Conservation (phyloP, 1,140 invertebrate genomes). For the Papilio dardanus region DNA sequence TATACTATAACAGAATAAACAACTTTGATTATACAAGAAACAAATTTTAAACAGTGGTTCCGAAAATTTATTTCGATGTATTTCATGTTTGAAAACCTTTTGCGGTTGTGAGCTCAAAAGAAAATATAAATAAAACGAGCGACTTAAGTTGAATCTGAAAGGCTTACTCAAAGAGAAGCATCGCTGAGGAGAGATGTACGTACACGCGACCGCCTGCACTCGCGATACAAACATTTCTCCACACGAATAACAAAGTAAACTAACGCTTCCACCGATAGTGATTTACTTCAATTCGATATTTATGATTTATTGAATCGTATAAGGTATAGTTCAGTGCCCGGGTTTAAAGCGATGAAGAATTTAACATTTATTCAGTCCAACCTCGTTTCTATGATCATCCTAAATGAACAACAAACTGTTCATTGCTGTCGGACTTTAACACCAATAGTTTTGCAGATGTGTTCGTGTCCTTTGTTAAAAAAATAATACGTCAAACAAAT, state of each 20-base stretch:
- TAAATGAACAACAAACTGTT: too few relatives aligned
- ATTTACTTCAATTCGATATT: conserved; percentile 7
- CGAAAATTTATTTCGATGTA: not conserved
- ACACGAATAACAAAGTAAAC: conserved; percentile 18
- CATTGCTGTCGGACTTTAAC: too few relatives aligned
- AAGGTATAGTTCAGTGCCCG: not conserved
- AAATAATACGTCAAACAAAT: too few relatives aligned
- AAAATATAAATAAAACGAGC: conserved; percentile 17
- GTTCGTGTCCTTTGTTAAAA: too few relatives aligned
- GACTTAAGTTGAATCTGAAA: conserved; percentile 18
- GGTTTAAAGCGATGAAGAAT: not conserved
- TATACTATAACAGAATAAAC: not conserved
- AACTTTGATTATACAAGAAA: not conserved
- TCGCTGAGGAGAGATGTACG: not conserved
- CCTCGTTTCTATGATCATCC: not conserved
- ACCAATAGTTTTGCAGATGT: too few relatives aligned
- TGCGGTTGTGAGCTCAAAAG: conserved; percentile 10
- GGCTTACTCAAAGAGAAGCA: conserved; percentile 9
- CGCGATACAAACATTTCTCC: not conserved
- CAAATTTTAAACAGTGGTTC: not conserved
- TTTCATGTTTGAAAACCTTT: not conserved
- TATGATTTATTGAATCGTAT: not conserved
- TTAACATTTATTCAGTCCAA: not conserved
- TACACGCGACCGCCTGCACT: conserved; percentile 14
- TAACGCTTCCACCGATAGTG: not conserved